These are phyloP conservation scores for Platypus cylindrus DNA, from an alignment of 2,888 invertebrate species.

Conservation along the genomic window DNA sequence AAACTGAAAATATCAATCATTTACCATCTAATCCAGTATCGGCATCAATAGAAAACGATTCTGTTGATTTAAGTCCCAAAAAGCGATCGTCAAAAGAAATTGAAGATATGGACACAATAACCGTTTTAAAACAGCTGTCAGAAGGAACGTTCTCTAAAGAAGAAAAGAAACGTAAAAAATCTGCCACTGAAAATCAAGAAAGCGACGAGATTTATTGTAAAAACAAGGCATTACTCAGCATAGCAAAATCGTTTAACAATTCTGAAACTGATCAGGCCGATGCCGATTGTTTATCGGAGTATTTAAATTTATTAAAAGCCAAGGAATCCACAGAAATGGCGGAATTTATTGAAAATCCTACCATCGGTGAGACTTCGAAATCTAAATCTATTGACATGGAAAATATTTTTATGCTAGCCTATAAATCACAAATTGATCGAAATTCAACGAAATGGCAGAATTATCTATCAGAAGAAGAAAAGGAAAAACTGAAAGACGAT, in stretches of 20 bases:
- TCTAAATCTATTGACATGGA: constrained; percentile 16
- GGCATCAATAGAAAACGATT: background rate
- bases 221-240: constrained; percentile 27
- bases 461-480: constrained; percentile 13
- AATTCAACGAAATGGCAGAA: constrained; percentile 21
- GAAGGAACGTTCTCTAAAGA: constrained; percentile 27
- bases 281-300: constrained; percentile 15
- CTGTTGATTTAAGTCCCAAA: background rate
- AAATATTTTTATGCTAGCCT: constrained; percentile 26
- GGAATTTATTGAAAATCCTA: constrained; percentile 3
- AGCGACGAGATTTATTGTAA: constrained; percentile 18
- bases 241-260: constrained; percentile 19
- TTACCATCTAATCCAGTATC: background rate
- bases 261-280: constrained; percentile 16
- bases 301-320: constrained; percentile 17
- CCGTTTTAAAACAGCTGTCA: constrained; percentile 7
- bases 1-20: background rate
- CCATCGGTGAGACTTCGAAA: constrained; percentile 2
- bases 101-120: constrained; percentile 1
- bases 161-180: constrained; percentile 4
- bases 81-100: background rate
- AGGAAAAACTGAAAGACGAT: constrained; percentile 11
- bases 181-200: background rate
- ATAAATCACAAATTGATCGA: constrained; percentile 21
- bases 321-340: constrained; percentile 9